Evolutionary conservation across 2,888 invertebrate species (phyloP).

Genomic region (Autographa pulchrina): DNA sequence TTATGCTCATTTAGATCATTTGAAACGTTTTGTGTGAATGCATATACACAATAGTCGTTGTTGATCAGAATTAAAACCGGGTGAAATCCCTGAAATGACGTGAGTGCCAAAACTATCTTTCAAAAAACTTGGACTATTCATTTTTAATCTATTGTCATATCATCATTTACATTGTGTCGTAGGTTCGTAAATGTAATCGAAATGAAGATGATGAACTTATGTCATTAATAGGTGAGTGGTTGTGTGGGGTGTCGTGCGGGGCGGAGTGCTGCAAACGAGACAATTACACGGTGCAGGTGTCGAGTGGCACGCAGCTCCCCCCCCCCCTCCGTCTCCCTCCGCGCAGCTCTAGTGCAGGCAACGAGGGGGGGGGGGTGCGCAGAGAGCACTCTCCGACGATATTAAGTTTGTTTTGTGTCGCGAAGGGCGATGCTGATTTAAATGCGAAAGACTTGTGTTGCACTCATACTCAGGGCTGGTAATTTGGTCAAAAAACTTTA

Average conservation of each 20-base stretch:
- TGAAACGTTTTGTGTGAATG: too few species aligned
- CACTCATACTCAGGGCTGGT: slow-evolving; percentile 29
- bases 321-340: slow-evolving; percentile 16
- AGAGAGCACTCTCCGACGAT: slow-evolving; percentile 63
- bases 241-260: slow-evolving; percentile 3
- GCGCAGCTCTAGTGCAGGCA: slow-evolving; percentile 1
- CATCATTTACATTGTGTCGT: neutral
- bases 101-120: too few species aligned
- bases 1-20: too few species aligned
- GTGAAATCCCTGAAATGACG: too few species aligned
- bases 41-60: too few species aligned
- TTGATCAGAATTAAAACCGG: too few species aligned
- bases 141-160: too few species aligned
- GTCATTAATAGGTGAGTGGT: slow-evolving; percentile 13
- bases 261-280: slow-evolving; percentile 56
- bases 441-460: slow-evolving; percentile 68
- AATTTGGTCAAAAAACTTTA: neutral
- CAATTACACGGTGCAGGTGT: slow-evolving; percentile 71
- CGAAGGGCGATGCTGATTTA: slow-evolving; percentile 68
- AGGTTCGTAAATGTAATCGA: neutral
- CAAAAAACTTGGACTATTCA: too few species aligned
- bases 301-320: slow-evolving; percentile 62
- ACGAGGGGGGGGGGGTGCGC: slow-evolving; percentile 26
- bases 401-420: slow-evolving; percentile 77
- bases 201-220: slow-evolving; percentile 16